These are phyloP conservation scores for Turritopsis rubra DNA, from an alignment of 30 jellyfish, hydroid and myxozoan genomes.

Conservation along the genomic window DNA sequence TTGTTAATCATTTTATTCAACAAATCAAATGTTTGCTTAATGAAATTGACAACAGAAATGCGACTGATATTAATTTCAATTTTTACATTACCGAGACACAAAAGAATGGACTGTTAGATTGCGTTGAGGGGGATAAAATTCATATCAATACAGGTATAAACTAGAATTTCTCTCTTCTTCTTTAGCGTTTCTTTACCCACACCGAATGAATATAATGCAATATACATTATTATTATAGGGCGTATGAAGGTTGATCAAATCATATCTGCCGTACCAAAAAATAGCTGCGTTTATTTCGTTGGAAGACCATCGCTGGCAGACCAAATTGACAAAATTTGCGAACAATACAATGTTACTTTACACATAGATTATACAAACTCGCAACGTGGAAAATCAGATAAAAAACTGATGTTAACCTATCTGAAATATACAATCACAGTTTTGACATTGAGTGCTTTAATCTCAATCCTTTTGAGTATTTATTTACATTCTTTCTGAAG, in stretches of 20 bases:
- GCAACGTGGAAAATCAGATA: slow-evolving; percentile 28
- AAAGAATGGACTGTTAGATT: neutral
- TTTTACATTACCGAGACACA: neutral
- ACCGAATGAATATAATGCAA: no score
- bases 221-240: no score
- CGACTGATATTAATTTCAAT: neutral
- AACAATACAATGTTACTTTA: neutral
- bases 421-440: neutral
- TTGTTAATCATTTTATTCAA: neutral
- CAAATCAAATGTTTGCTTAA: neutral
- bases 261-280: neutral
- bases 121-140: neutral
- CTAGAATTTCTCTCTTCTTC: no score
- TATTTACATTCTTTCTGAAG: neutral
- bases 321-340: neutral
- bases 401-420: neutral
- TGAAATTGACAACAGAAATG: neutral
- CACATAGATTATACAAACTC: slow-evolving; percentile 12
- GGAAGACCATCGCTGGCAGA: slow-evolving; percentile 35
- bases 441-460: neutral
- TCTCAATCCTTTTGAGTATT: slow-evolving; percentile 1
- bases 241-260: slow-evolving; percentile 15
- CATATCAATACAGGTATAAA: neutral
- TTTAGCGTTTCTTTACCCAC: no score
- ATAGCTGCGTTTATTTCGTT: slow-evolving; percentile 8